Percentiles rank a stretch among this genome's conserved stretches.
Evolutionary conservation across 2,113 vertebrate genomes (phyloP).

Genomic region (Colaptes auratus): DNA sequence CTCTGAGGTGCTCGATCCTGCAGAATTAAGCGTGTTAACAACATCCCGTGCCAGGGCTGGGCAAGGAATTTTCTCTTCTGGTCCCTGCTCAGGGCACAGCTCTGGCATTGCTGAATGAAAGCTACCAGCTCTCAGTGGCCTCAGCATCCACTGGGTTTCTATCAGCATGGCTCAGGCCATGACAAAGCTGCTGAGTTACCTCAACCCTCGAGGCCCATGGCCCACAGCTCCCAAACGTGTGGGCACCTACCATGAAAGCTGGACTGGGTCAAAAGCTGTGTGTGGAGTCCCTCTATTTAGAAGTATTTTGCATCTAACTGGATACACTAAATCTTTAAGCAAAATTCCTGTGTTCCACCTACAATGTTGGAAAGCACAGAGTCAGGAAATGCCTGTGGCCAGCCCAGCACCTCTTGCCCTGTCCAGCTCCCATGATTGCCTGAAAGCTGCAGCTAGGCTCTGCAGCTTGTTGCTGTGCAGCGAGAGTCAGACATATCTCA

Average conservation of each 20-base stretch:
- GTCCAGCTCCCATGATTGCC: neutral
- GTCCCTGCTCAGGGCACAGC: neutral
- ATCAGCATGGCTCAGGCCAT: rapidly evolving
- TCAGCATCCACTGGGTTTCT: neutral
- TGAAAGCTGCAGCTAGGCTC: neutral
- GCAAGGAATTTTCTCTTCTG: rapidly evolving
- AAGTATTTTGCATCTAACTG: neutral
- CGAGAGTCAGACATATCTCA: neutral
- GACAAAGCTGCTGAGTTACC: rapidly evolving
- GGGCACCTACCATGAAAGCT: neutral
- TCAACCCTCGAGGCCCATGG: no score
- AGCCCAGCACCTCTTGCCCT: no score
- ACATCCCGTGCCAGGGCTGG: rapidly evolving
- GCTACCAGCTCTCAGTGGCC: neutral
- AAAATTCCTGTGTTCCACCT: neutral
- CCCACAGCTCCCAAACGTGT: neutral
- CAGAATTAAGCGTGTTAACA: neutral
- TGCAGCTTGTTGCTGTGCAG: neutral
- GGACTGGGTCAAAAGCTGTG: rapidly evolving
- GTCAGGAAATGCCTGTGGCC: neutral
- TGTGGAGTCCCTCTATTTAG: neutral
- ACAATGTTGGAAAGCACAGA: rapidly evolving
- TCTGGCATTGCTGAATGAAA: neutral
- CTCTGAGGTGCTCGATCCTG: neutral
- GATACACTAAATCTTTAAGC: neutral